Conservation (phyloP, 2,797 vertebrate genomes). For the Danio tinwini region DNA sequence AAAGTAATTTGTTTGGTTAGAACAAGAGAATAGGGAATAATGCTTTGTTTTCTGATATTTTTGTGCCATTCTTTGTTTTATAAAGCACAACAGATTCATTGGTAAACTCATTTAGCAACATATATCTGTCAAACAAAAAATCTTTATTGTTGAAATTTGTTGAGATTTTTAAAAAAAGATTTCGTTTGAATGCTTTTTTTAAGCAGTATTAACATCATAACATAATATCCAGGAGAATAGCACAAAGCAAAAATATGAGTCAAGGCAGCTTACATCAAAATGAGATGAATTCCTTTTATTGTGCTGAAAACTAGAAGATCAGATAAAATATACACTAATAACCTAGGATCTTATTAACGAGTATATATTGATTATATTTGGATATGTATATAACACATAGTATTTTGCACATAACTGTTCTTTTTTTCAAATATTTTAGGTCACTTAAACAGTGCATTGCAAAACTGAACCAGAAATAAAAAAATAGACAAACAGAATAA, state of each 20-base stretch:
- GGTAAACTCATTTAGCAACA: background rate
- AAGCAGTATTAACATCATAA: slow-evolving; percentile 3
- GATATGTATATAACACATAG: background rate
- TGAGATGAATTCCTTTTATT: slow-evolving; percentile 5
- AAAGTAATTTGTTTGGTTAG: background rate
- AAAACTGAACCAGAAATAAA: background rate
- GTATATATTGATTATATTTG: background rate
- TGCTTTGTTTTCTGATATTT: slow-evolving; percentile 8
- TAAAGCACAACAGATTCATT: background rate
- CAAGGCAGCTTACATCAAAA: slow-evolving; percentile 21
- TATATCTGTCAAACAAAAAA: background rate
- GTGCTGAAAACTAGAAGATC: background rate
- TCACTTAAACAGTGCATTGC: too few relatives aligned
- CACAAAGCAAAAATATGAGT: background rate
- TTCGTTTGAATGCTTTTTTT: background rate
- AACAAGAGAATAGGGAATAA: background rate
- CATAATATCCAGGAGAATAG: background rate
- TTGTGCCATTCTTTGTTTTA: slow-evolving; percentile 17
- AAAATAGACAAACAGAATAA: background rate
- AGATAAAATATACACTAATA: slow-evolving; percentile 13
- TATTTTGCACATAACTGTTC: too few relatives aligned
- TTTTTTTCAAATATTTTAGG: background rate
- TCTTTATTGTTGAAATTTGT: background rate
- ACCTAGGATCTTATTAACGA: background rate
- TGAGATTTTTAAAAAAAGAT: background rate